phyloP scores from a whole-genome alignment of 2,113 vertebrate species.

The Haemorhous mexicanus region DNA sequence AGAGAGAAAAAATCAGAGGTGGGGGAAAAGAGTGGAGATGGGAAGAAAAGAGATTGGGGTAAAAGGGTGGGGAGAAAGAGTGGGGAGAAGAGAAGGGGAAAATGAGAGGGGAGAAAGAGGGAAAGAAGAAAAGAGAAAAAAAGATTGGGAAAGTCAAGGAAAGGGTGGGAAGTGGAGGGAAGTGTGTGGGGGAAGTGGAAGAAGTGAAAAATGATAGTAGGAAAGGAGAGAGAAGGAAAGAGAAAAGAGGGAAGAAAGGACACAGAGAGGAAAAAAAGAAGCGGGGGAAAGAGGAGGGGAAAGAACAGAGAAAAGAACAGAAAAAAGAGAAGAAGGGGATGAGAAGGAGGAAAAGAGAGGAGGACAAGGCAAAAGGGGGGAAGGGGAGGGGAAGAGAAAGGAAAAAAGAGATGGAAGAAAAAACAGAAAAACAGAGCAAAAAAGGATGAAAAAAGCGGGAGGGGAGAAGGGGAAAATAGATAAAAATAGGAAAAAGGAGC shows the following conservation, averaged over 20 bases:
- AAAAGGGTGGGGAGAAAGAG: background rate
- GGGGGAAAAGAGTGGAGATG: background rate
- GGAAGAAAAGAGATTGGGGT: background rate
- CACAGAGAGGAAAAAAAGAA: background rate
- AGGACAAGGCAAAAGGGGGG: background rate
- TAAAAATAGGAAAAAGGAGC: background rate
- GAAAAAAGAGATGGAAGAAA: too few species aligned
- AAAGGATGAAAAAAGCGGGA: background rate
- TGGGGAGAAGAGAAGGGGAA: background rate
- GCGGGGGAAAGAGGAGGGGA: accelerated
- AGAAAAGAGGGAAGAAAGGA: background rate
- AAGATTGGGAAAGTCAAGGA: background rate
- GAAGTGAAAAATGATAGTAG: background rate
- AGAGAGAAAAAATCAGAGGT: background rate
- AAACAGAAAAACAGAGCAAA: background rate
- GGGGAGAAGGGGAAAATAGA: accelerated
- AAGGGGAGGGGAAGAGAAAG: background rate
- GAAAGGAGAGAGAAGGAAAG: background rate
- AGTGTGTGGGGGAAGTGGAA: background rate
- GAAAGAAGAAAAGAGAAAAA: background rate
- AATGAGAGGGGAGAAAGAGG: background rate
- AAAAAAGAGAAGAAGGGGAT: background rate
- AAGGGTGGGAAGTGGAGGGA: background rate
- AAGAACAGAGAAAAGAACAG: background rate
- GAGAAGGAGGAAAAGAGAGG: too few species aligned